Evolutionary conservation across 1,140 invertebrate genomes (phyloP), one percentile per base, ranked within the genome.

Genomic region (Acyrthosiphon pisum): DNA sequence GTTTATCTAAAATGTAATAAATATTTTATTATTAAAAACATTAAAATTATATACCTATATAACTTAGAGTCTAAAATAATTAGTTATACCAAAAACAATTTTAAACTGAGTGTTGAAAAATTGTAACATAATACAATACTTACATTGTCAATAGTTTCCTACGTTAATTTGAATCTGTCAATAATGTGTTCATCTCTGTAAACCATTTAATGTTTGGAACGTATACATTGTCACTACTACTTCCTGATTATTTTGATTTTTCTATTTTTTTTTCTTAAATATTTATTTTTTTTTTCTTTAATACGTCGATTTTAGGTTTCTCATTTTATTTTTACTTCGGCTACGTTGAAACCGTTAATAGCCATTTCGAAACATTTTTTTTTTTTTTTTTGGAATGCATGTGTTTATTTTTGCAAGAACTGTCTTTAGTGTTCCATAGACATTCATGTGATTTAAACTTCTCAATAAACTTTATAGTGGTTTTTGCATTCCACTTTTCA

Each of bases 271-370:
- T n/a, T n/a, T n/a, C n/a, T n/a, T n/a, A n/a, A n/a, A n/a, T n/a
- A n/a, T n/a, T n/a, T n/a, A n/a, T 53, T 53, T 53, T 53, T 84
- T 41, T 84, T 37, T 37, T 84, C 20, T 14, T 44, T 44, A 84
- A 84, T 84, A 84, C 83, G 37, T 84, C 83, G 83, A 84, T 84
- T 84, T 84, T 84, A 84, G 35, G 83, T 84, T 84, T 84, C 83
- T 84, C 41, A 84, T 84, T 84, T 84, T 84, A 4, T 84, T 84
- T 84, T 84, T 4, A 84, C 83, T 84, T 84, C 83, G 44, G 83
- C 44, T 86, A 86, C 83, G 20, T 86, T 86, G 30, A 87, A 87
- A 87, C 84, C 84, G 44, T 87, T 44, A 87, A 81, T 81, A 81
- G n/a, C 76, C 76, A 81, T 81, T 37, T 81, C 76, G 76, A 35